Base-by-base conservation (phyloP, 2,888 invertebrate species). In the Zaprionus obscuricornis region DNA sequence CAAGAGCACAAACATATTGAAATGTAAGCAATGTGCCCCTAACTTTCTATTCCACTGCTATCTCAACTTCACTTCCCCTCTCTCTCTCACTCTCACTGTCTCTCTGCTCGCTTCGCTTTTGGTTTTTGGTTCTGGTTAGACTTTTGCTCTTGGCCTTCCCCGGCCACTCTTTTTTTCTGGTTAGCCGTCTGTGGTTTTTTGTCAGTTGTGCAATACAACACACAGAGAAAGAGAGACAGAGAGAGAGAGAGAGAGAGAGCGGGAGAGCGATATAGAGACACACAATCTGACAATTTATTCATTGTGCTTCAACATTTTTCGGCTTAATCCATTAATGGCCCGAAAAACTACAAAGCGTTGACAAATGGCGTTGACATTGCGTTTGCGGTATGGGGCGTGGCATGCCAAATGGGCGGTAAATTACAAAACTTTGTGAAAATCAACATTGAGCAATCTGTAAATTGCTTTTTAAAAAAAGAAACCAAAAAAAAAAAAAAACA, bases 271-370 rank as follows among this genome's bases (percentile, higher is more conserved):
- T n/a, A 5, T 27, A 45, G 27, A 31, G 63, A 36, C 40, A 36
- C 54, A 65, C 70, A 77, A 85, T 66, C 77, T 64, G 83, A 74
- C 75, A 85, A 77, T 77, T 77, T 77, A 82, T 85, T 85, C 75
- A 85, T 82, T 85, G 70, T 68, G 56, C 56, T 45, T 34, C 62
- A 39, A n/a, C 73, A 55, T 40, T 39, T 55, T 49, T 39, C 18
- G 60, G 62, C 62, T 69, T 69, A 73, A 69, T 73, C 69, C 73
- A 69, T 69, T 69, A 73, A 69, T 73, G 74, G 74, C 51, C 45
- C 40, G 62, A n/a, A n/a, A n/a, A 67, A 68, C 69, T 67, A 56
- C 69, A 69, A 73, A 67, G 68, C 69, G 47, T 62, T 69, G 69
- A 69, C 68, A 62, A 69, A 69, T 73, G 68, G 51, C 52, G n/a